Evolutionary conservation across 37 sponge, comb jelly and placozoan genomes (phyloP), one percentile per base, ranked within the genome.

Genomic region (Theonella swinhoei): DNA sequence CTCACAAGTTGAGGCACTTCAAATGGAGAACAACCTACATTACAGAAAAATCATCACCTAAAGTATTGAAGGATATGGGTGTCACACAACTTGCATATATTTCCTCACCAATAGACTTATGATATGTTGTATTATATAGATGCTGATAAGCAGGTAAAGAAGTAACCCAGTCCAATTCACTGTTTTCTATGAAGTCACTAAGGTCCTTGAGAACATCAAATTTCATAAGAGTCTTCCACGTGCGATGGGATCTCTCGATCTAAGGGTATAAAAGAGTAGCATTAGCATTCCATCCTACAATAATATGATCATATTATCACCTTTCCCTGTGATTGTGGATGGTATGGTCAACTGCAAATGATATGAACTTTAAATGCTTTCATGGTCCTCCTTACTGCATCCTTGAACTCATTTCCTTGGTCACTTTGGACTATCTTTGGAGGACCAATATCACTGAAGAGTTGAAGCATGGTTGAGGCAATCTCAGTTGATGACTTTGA

Each of bases 261-360:
- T 47, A 14, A 14, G 54, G 7, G 7, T 14, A 47, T 47, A 47
- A n/a, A n/a, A n/a, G n/a, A n/a, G n/a, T 47, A 47, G 7, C 7
- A 17, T 47, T 47, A 17, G 14, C 14, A 47, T 47, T 17, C 54
- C 7, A 47, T 17, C 7, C 14, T 7, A 47, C 54, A 47, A 47
- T n/a, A 47, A 14, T 7, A 47, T 47, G 14, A 17, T 47, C 7
- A 47, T 17, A 47, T 7, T 7, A 47, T 14, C 14, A 47, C 54
- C 54, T 70, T 70, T 70, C 71, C 71, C 39, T 70, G 71, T 17
- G 71, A 70, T 33, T 70, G 71, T 31, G 71, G 71, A 34, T 70
- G 39, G 71, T 70, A 70, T 30, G 71, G 71, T 36, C 71, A 7
- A 20, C 71, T 70, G 39, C 32, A 7, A 20, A 70, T 70, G 35